phyloP scores from a whole-genome alignment of 1,140 invertebrate species.

The Anastrepha obliqua region DNA sequence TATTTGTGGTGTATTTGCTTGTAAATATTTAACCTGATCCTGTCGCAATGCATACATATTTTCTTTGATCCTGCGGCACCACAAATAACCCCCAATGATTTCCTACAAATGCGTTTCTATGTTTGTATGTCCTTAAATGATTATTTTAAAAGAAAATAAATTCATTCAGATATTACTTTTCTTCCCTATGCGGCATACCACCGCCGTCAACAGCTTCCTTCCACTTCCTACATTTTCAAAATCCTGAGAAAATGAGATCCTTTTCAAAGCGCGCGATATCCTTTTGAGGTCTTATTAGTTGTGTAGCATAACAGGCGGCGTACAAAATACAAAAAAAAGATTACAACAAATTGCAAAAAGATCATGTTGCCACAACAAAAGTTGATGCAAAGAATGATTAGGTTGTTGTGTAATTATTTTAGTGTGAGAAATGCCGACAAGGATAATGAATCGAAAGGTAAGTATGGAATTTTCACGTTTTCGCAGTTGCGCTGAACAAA shows the following conservation, averaged over 20 bases:
- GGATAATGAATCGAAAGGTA: slow-evolving; percentile 28
- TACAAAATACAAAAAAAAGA: not conserved
- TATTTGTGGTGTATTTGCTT: slow-evolving; percentile 32
- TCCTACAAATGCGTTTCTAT: too few relatives aligned
- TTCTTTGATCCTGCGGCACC: slow-evolving; percentile 40
- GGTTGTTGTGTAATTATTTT: slow-evolving; percentile 14
- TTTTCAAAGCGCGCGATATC: slow-evolving; percentile 24
- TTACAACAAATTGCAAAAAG: slow-evolving; percentile 5
- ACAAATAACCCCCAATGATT: slow-evolving; percentile 21
- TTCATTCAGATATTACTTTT: not conserved
- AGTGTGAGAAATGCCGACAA: slow-evolving; percentile 32
- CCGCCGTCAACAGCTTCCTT: not conserved
- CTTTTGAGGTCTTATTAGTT: slow-evolving; percentile 45
- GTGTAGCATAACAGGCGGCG: not conserved
- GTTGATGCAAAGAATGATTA: not conserved
- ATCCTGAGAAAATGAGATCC: not conserved
- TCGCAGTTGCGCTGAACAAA: not conserved
- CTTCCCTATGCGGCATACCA: not conserved
- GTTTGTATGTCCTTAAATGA: too few relatives aligned
- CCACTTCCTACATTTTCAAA: not conserved
- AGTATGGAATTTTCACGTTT: not conserved
- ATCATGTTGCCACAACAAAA: not conserved
- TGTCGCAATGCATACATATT: slow-evolving; percentile 26
- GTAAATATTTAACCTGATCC: slow-evolving; percentile 40
- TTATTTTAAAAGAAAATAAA: not conserved